Base-by-base conservation (phyloP, 2,113 vertebrate species). In the Paraplagusia blochii region DNA sequence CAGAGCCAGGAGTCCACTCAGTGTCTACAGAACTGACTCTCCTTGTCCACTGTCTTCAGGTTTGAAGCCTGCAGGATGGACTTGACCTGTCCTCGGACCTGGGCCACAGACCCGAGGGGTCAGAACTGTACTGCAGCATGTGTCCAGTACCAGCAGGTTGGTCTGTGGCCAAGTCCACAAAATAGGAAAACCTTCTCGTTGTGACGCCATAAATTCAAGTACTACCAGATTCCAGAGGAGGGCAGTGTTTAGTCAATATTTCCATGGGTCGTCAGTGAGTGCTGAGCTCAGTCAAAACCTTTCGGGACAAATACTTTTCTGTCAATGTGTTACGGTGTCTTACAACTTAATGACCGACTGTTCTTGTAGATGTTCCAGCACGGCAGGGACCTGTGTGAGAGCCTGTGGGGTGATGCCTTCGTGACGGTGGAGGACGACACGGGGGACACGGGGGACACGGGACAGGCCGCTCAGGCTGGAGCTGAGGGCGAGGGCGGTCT, bases 111-210 rank as follows among this genome's bases (percentile, higher is more conserved):
- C 68, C 87, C 78, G 43, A 66, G 79, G 57, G 88, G 85, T 49
- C 83, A 82, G 46, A 87, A 88, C 74, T 94, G 92, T 72, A 85
- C 84, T 1, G 80, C 85, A 7, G 70, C 66, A 50, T 94, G 94
- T 44, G 86, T 82, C 18, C 87, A 88, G 17, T 93, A 90, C 29
- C 87, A 88, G 55, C 92, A 94, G 92, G 93, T 95, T 79, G 56
- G 79, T 29, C 34, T 4, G 17, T 1, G 38, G n/a, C 42, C 42
- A 8, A 7, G 13, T 43, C 7, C 42, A 43, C 38, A 29, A 29
- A 29, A 29, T n/a, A n/a, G n/a, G n/a, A n/a, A n/a, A n/a, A n/a
- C n/a, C n/a, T n/a, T n/a, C n/a, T n/a, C n/a, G n/a, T n/a, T n/a
- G n/a, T n/a, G n/a, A n/a, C n/a, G n/a, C n/a, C n/a, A n/a, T n/a